Evolutionary conservation across 2,113 vertebrate species (phyloP), one percentile per base, ranked within the genome.

Genomic region (Apeltes quadracus): DNA sequence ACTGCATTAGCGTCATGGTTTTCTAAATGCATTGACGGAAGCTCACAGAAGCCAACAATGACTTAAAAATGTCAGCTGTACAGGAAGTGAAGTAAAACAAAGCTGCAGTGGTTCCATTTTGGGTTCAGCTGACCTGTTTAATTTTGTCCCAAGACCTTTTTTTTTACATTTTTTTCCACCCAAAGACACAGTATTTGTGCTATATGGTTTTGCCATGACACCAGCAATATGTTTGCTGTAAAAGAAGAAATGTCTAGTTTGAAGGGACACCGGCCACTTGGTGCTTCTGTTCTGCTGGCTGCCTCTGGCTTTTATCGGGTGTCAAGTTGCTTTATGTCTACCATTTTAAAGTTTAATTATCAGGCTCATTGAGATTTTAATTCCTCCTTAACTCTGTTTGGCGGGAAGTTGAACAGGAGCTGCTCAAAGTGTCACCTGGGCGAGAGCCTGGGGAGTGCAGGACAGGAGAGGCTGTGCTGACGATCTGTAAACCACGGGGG

Each of bases 301-400:
- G 59, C 77, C 80, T 80, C 59, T 78, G 83, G 81, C 72, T 83
- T 90, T 88, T 83, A 85, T 68, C 83, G 77, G 75, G 69, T 76
- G 73, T 83, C 77, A 64, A 59, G 66, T 61, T 88, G 65, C 84
- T 91, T 91, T 91, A 92, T 88, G 76, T 82, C 73, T 61, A 68
- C 77, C 78, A 88, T 92, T n/a, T n/a, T 92, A 90, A 85, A 90
- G 82, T 92, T 90, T 90, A 91, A 92, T 93, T 92, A 92, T 88
- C 80, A 58, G 90, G 85, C 78, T 90, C 90, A 91, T 91, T 92
- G 85, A 83, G 81, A 88, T 91, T 88, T 90, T 89, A 89, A 91
- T 89, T 89, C 82, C 84, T 81, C 67, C 74, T 85, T 90, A 85
- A 90, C 89, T 91, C 79, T 88, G 84, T 88, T 89, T 91, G 76